These are phyloP conservation scores for Phrynocephalus versicolor DNA, from an alignment of 2,113 vertebrate species.

Conservation along the genomic window DNA sequence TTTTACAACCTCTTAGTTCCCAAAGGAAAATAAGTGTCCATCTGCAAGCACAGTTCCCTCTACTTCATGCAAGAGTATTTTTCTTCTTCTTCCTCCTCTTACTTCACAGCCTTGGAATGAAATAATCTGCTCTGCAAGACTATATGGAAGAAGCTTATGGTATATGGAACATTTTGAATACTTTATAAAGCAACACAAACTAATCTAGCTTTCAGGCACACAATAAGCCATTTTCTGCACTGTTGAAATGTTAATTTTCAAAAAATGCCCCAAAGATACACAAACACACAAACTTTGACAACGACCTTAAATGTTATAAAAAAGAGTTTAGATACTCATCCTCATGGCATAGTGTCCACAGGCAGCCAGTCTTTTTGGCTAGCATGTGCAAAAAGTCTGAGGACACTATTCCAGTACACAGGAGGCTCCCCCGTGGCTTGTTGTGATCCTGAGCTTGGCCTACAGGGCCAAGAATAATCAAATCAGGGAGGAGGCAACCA, in stretches of 20 bases:
- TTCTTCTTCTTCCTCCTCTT: neutral
- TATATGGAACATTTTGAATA: conserved; percentile 4
- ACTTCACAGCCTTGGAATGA: neutral
- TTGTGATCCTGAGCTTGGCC: neutral
- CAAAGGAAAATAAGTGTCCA: conserved; percentile 11
- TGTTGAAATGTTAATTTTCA: conserved; percentile 23
- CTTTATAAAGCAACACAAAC: neutral
- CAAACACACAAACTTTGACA: conserved; percentile 43
- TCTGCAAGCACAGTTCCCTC: conserved; percentile 16
- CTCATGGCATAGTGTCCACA: neutral
- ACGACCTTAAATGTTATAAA: conserved; percentile 13
- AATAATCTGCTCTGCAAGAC: neutral
- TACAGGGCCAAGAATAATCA: neutral
- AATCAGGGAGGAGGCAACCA: neutral
- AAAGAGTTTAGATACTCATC: conserved; percentile 10
- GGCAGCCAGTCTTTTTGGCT: neutral
- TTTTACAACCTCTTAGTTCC: neutral
- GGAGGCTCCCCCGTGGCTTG: neutral
- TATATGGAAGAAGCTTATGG: conserved; percentile 12
- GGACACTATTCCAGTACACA: neutral
- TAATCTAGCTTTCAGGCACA: conserved; percentile 25
- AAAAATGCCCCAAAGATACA: neutral
- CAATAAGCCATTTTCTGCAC: conserved; percentile 22
- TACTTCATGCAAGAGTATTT: neutral
- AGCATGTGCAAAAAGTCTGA: neutral